These are phyloP conservation scores for Spisula solida DNA, from an alignment of 2,888 invertebrate genomes.

Conservation along the genomic window DNA sequence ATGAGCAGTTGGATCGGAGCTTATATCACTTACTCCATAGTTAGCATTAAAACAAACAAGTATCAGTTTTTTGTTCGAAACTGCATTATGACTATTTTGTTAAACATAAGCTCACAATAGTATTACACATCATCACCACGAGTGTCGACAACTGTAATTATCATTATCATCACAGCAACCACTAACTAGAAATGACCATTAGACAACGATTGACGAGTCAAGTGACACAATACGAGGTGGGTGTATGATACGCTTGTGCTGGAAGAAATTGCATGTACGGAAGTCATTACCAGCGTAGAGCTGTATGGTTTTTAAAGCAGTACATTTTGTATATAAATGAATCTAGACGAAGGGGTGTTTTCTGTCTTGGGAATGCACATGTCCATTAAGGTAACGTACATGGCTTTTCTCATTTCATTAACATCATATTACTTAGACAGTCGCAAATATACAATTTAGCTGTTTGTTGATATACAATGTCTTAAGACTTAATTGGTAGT, in stretches of 20 bases:
- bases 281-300: not conserved
- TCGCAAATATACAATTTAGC: not conserved
- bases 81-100: too few species aligned
- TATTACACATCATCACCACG: too few species aligned
- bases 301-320: too few species aligned
- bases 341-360: not conserved
- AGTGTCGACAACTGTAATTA: too few species aligned
- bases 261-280: not conserved
- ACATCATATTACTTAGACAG: not conserved
- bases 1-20: too few species aligned
- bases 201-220: not conserved
- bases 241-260: too few species aligned
- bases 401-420: not conserved
- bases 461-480: not conserved
- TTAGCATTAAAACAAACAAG: too few species aligned
- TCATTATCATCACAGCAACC: too few species aligned
- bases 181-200: not conserved
- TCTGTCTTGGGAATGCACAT: not conserved
- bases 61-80: too few species aligned
- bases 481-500: too few species aligned
- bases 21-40: too few species aligned
- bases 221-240: not conserved
- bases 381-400: not conserved
- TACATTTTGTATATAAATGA: not conserved
- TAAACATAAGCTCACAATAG: too few species aligned